Base-by-base conservation (phyloP, 2,797 vertebrate genomes). In the Gymnothorax reevesii region DNA sequence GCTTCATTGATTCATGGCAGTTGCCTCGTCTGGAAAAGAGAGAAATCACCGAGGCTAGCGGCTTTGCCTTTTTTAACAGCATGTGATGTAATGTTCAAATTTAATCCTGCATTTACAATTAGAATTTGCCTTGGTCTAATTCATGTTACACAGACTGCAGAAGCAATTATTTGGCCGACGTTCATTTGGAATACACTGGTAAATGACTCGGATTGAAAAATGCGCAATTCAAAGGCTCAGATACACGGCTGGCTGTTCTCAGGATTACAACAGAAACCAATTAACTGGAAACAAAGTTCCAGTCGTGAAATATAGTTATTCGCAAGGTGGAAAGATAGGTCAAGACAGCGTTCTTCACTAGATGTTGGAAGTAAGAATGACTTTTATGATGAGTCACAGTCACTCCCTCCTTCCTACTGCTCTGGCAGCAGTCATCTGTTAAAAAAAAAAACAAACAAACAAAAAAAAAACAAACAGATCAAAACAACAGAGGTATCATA, bases 41-140 rank as follows among this genome's bases (percentile, higher is more conserved):
- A 9, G 12, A 71, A 71, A 71, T 3, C 69, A 33, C 22, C 22
- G 25, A 33, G 20, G 10, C 2, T n/a, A 22, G 7, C n/a, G 77
- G 22, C 77, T 80, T 80, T 80, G 77, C n/a, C 77, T 77, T 8
- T 71, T 52, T 80, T 80, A 80, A n/a, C 52, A 54, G 49, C 75
- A 54, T 54, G 75, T 80, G 49, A 22, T 80, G 8, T 49, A 80
- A 54, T 80, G 6, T 54, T 80, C 55, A 49, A 52, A 6, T 80
- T 52, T 80, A 20, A 54, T 22, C 52, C 15, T n/a, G 20, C 8
- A 9, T 17, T 80, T 54, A 27, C 77, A 22, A 3, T 54, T 80
- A 22, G 49, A n/a, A 6, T 54, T 79, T 17, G 42, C 75, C 75
- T 20, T n/a, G 20, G 75, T 77, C 33, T 20, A 77, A 80, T 80